These are phyloP conservation scores for Tupaia chinensis DNA, from an alignment of 2,113 vertebrate genomes.

Conservation along the genomic window DNA sequence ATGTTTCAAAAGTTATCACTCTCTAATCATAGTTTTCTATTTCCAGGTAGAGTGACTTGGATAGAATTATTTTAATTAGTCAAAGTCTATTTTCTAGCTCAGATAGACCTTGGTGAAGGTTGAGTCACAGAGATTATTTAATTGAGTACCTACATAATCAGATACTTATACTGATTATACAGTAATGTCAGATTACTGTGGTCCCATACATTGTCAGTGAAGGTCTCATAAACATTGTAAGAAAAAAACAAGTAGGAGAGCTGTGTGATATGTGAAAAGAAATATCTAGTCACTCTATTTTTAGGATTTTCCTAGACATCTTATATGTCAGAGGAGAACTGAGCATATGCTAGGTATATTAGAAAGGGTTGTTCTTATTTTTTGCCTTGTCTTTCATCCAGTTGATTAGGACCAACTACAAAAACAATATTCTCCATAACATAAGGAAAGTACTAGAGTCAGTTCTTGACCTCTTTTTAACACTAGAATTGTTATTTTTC, in stretches of 20 bases:
- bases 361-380: neutral
- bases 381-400: slow-evolving; percentile 50
- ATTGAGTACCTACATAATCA: too few species aligned
- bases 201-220: neutral
- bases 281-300: neutral
- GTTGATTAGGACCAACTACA: slow-evolving; percentile 35
- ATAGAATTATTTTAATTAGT: neutral
- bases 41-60: neutral
- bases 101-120: slow-evolving; percentile 8
- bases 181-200: slow-evolving; percentile 36
- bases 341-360: neutral
- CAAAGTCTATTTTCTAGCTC: neutral
- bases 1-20: neutral
- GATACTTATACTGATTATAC: neutral
- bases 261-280: neutral
- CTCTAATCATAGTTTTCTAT: neutral
- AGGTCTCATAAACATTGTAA: neutral
- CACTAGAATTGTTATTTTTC: neutral
- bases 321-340: neutral
- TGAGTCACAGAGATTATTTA: neutral
- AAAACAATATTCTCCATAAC: neutral
- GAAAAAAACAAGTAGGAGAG: neutral
- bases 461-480: slow-evolving; percentile 58
- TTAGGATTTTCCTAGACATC: neutral
- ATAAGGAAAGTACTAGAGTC: neutral